Conservation (phyloP, 2,888 invertebrate genomes). For the Cataglyphis livida region DNA sequence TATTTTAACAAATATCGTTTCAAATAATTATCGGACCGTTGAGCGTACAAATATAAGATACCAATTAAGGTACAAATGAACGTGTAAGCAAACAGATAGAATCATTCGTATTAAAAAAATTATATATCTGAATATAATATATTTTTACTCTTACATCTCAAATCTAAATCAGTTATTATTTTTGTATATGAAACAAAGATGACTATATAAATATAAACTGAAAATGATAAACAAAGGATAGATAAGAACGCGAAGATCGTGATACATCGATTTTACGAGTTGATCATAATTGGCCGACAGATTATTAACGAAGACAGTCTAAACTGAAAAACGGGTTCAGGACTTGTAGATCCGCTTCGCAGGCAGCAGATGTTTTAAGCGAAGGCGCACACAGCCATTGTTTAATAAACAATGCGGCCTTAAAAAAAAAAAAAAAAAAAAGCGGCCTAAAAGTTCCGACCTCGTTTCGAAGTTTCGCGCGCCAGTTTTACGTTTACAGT, state of each 20-base stretch:
- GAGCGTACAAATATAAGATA: background rate
- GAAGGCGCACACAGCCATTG: constrained; percentile 7
- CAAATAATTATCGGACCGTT: background rate
- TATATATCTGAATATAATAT: background rate
- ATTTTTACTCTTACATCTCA: background rate
- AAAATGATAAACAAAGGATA: background rate
- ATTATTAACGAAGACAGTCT: background rate
- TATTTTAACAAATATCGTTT: background rate
- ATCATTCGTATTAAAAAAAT: background rate
- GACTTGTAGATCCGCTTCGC: background rate
- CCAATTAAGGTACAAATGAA: background rate
- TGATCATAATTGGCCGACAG: background rate
- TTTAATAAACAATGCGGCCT: constrained; percentile 31
- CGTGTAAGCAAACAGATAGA: background rate
- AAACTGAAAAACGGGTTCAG: background rate
- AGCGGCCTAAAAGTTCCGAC: constrained; percentile 22
- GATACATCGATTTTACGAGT: background rate
- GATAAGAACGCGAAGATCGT: background rate
- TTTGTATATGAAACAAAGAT: background rate
- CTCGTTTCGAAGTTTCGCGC: constrained; percentile 31
- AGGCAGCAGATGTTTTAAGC: constrained; percentile 20
- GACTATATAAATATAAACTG: background rate
- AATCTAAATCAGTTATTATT: background rate
- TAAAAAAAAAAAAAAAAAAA: background rate
- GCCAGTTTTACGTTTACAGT: constrained; percentile 36